Percentiles rank a stretch among this genome's conserved stretches.
Conservation (phyloP, 1,140 invertebrate species). For the Aradophagus sp. region DNA sequence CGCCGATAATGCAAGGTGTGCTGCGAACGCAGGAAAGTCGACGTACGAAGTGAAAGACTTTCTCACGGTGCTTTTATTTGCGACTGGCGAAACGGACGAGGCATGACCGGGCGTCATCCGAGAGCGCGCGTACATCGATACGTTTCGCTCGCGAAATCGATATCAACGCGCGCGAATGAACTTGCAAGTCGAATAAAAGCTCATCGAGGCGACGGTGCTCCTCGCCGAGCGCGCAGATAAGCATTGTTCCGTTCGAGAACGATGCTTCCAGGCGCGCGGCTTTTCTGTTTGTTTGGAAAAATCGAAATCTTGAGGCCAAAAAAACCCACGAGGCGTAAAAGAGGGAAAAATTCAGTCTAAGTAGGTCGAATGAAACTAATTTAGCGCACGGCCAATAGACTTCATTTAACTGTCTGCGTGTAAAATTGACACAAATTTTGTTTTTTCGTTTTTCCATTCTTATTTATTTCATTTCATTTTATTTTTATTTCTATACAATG, state of each 20-base stretch:
- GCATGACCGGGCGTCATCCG: slow-evolving; percentile 53
- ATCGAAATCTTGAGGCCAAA: no score
- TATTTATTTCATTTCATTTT: no score
- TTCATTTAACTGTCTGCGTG: no score
- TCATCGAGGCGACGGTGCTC: slow-evolving; percentile 33
- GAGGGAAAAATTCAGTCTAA: no score
- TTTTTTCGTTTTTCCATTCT: no score
- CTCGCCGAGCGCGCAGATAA: slow-evolving; percentile 19
- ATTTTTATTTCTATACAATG: no score
- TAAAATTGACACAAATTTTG: no score
- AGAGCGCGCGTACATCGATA: slow-evolving; percentile 63
- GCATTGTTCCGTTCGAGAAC: slow-evolving; percentile 60
- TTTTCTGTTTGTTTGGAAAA: no score
- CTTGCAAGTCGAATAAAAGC: slow-evolving; percentile 45
- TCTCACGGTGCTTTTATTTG: slow-evolving; percentile 53
- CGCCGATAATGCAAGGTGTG: slow-evolving; percentile 12
- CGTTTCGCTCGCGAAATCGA: slow-evolving; percentile 61
- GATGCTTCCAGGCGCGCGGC: slow-evolving; percentile 39
- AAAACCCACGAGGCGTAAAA: no score
- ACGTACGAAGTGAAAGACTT: slow-evolving; percentile 34
- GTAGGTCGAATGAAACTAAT: no score
- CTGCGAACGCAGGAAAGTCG: slow-evolving; percentile 11
- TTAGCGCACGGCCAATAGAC: no score
- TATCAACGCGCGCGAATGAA: slow-evolving; percentile 57
- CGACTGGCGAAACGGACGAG: slow-evolving; percentile 42